These are phyloP conservation scores for Hecatera dysodea DNA, from an alignment of 2,888 invertebrate species.

Conservation along the genomic window DNA sequence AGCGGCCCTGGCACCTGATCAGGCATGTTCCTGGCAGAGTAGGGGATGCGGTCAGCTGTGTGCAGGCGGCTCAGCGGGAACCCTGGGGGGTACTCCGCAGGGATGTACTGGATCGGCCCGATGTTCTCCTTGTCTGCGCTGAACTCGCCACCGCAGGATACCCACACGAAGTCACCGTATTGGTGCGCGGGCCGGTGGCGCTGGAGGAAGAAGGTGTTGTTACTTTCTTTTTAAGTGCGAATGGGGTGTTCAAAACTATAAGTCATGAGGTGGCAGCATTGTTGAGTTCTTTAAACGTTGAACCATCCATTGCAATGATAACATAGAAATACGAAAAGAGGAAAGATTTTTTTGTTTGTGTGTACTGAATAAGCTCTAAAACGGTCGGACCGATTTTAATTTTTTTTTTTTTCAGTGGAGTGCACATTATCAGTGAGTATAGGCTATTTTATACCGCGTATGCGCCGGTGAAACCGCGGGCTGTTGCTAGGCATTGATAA, in stretches of 20 bases:
- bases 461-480: too few relatives aligned
- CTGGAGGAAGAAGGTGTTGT: slow-evolving; percentile 62
- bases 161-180: slow-evolving; percentile 93
- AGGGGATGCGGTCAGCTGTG: slow-evolving; percentile 84
- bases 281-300: too few relatives aligned
- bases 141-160: slow-evolving; percentile 95
- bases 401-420: too few relatives aligned
- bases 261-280: not conserved
- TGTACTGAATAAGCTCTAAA: too few relatives aligned
- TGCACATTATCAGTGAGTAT: too few relatives aligned
- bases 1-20: slow-evolving; percentile 82
- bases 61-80: slow-evolving; percentile 85
- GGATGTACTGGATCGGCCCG: slow-evolving; percentile 93
- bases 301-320: too few relatives aligned
- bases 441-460: too few relatives aligned
- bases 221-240: not conserved
- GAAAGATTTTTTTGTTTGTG: too few relatives aligned
- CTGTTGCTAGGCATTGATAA: too few relatives aligned
- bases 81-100: slow-evolving; percentile 91
- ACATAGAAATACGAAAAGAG: too few relatives aligned
- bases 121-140: slow-evolving; percentile 94
- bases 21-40: slow-evolving; percentile 77
- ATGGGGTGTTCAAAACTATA: not conserved
- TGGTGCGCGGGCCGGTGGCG: slow-evolving; percentile 78
- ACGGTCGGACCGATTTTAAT: too few relatives aligned